Conservation (phyloP, 2,888 invertebrate genomes). For the Eubasilissa splendida region DNA sequence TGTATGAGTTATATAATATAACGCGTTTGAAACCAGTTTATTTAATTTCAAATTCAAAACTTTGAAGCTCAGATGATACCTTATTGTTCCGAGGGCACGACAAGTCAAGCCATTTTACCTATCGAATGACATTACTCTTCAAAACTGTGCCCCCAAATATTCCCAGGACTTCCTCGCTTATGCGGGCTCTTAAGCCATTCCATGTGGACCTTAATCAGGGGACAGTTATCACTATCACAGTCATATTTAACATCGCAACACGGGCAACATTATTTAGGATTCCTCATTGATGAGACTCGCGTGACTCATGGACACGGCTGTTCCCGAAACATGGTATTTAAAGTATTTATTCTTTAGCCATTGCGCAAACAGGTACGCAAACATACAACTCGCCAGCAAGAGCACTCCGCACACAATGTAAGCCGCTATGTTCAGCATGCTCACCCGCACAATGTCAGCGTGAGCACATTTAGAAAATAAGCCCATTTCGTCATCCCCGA, state of each 20-base stretch:
- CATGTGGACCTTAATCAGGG: too few relatives aligned
- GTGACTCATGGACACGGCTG: conserved; percentile 57
- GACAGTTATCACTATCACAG: conserved; percentile 19
- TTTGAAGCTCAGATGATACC: too few relatives aligned
- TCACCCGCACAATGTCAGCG: conserved; percentile 37
- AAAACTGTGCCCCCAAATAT: too few relatives aligned
- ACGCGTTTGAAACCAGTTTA: too few relatives aligned
- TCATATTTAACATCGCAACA: not conserved
- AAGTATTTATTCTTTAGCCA: conserved; percentile 59
- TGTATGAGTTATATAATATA: too few relatives aligned
- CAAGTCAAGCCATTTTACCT: too few relatives aligned
- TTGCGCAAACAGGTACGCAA: conserved; percentile 56
- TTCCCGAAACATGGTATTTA: conserved; percentile 50
- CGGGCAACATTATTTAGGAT: conserved; percentile 17
- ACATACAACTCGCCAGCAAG: conserved; percentile 55
- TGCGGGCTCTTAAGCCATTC: too few relatives aligned
- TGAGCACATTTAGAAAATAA: conserved; percentile 46
- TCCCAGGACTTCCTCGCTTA: too few relatives aligned
- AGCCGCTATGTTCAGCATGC: conserved; percentile 55
- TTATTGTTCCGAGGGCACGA: too few relatives aligned
- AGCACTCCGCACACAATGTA: conserved; percentile 57
- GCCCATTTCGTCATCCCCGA: conserved; percentile 35
- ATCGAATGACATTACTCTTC: too few relatives aligned
- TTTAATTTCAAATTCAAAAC: too few relatives aligned
- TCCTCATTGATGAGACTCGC: conserved; percentile 58